Percentiles rank a stretch among this genome's conserved stretches.
Evolutionary conservation across 2,113 vertebrate genomes (phyloP).

Genomic region (Carettochelys insculpta): DNA sequence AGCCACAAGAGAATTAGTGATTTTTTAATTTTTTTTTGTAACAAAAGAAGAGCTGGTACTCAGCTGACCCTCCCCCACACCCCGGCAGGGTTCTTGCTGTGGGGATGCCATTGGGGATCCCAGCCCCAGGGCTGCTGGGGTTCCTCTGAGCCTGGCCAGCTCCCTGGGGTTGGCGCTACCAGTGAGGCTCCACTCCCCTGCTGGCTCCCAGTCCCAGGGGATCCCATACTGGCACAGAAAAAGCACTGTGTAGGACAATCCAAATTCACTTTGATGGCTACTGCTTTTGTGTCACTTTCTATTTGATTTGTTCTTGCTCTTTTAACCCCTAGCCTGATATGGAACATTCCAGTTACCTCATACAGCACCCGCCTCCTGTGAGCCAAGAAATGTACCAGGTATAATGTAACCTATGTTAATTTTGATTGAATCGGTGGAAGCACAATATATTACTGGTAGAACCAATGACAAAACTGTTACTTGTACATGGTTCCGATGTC

Average conservation of each 20-base stretch:
- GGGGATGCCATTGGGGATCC: too few relatives aligned
- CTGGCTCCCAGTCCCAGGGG: too few relatives aligned
- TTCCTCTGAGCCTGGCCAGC: too few relatives aligned
- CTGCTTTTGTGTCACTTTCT: background rate
- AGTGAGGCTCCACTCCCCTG: too few relatives aligned
- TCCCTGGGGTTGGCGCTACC: too few relatives aligned
- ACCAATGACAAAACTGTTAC: background rate
- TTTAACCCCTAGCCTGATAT: background rate
- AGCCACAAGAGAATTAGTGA: background rate
- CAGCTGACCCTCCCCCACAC: too few relatives aligned
- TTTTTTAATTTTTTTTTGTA: too few relatives aligned
- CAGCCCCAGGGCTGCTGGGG: too few relatives aligned
- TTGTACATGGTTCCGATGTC: background rate
- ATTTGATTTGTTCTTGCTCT: slow-evolving; percentile 5
- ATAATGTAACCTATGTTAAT: background rate
- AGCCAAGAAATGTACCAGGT: background rate
- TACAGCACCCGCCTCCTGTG: background rate
- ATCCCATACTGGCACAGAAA: too few relatives aligned
- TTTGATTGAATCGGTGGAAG: slow-evolving; percentile 11
- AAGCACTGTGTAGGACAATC: rapidly evolving
- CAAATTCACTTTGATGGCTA: rapidly evolving
- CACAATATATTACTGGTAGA: background rate
- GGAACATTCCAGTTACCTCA: background rate
- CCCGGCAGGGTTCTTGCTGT: too few relatives aligned
- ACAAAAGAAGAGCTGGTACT: too few relatives aligned